Base-by-base conservation (phyloP, 2,888 invertebrate genomes). In the Celastrina argiolus region DNA sequence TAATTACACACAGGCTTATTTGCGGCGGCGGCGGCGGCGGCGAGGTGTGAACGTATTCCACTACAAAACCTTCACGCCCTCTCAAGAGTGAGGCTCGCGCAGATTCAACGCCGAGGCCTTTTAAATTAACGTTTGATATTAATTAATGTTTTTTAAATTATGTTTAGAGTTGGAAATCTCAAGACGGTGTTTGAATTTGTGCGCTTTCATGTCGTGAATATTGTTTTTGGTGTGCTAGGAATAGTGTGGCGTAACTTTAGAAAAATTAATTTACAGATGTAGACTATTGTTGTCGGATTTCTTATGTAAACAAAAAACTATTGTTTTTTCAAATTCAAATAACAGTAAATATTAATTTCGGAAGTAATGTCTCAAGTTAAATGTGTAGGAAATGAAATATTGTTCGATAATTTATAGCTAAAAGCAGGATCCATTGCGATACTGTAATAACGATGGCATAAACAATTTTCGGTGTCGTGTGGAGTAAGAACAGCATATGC, bases 1-100 rank as follows among this genome's bases (percentile, higher is more conserved):
- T 85, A 86, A 87, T 87, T 88, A 87, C 85, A 83, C 81, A 80
- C 77, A 73, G 69, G 84, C 85, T 86, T 86, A 87, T 75, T 74
- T 72, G 67, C 64, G 18, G 36, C 67, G 22, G 64, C 64, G 58
- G 66, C 58, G 31, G 63, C 68, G 66, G 70, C 64, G 22, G 66
- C 63, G 59, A 68, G 67, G 63, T 58, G 66, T 56, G 66, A 56
- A 45, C 51, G 66, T 41, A 42, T 63, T 42, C 73, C 74, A 70
- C 74, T 74, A 76, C 77, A 76, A 76, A 74, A 73, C 74, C 79
- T 79, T 80, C 78, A 78, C 75, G 63, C 63, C 78, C 81, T 84
- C 81, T 81, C 79, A 81, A 81, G 81, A 78, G 77, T 78, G 80
- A 81, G 34, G 14, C 16, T 42, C 36, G 63, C 63, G 63, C 28